Conservation (phyloP, 2,113 vertebrate genomes). For the Corythornis vintsioides region DNA sequence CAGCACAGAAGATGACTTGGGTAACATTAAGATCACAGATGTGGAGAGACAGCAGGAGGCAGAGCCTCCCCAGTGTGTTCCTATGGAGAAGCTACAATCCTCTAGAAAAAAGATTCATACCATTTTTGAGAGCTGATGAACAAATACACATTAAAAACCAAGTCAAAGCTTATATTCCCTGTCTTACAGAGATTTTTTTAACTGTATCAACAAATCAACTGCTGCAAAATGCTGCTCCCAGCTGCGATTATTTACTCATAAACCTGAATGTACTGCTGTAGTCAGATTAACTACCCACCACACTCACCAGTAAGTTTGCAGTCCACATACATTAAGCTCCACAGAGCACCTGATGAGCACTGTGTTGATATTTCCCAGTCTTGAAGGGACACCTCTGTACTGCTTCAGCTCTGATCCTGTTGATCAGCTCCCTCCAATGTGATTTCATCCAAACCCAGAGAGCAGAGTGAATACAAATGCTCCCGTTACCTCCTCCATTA, state of each 20-base stretch:
- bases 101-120: not conserved
- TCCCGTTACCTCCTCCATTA: not conserved
- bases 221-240: not conserved
- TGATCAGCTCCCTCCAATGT: not conserved
- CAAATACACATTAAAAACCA: not conserved
- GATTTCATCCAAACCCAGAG: slow-evolving; percentile 27
- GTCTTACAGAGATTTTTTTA: not conserved
- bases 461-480: not conserved
- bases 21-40: not conserved
- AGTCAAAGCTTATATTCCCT: not conserved
- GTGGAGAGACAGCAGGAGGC: not conserved
- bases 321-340: not conserved
- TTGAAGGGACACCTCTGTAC: not conserved
- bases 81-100: not conserved
- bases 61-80: not conserved
- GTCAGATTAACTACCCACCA: not conserved
- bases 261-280: not conserved
- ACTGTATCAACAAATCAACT: not conserved
- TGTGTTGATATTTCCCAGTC: not conserved
- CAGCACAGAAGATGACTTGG: not conserved
- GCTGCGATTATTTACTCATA: not conserved
- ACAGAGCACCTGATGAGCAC: slow-evolving; percentile 20
- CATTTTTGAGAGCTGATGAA: not conserved
- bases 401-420: not conserved
- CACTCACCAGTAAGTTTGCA: slow-evolving; percentile 8